These are phyloP conservation scores for Crax fasciolata DNA, from an alignment of 2,797 vertebrate species.

Conservation along the genomic window DNA sequence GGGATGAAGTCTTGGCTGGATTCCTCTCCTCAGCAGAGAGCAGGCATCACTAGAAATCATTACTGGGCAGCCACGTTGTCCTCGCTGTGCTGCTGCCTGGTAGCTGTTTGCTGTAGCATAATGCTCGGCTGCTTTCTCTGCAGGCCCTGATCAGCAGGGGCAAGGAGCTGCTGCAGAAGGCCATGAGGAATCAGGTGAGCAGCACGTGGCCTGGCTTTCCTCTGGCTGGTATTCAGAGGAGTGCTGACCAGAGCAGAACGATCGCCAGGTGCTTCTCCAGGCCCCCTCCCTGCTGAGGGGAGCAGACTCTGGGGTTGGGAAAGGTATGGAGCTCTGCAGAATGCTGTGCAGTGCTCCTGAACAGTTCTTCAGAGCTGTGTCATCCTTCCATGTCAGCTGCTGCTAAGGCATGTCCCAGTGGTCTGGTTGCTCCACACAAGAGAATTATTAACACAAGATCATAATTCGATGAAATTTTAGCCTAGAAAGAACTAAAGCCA, in stretches of 20 bases:
- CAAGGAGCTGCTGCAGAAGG: conserved; percentile 91
- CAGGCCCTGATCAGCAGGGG: conserved; percentile 89
- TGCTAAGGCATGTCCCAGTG: background rate
- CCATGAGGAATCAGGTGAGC: conserved; percentile 90
- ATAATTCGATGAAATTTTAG: background rate
- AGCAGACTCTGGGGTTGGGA: background rate
- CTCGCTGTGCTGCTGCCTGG: background rate
- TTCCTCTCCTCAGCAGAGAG: background rate
- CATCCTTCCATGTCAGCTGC: background rate
- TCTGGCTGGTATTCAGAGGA: background rate
- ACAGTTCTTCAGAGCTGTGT: background rate
- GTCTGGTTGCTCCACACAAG: background rate
- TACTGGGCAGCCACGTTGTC: background rate
- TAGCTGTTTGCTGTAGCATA: background rate
- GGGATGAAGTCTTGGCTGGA: background rate
- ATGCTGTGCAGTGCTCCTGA: background rate
- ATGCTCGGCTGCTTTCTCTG: background rate
- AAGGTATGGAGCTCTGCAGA: background rate
- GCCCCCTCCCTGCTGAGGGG: background rate
- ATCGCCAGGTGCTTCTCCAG: background rate
- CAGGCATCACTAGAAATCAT: background rate
- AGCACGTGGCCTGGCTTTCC: background rate
- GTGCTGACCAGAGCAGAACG: conserved; percentile 24
- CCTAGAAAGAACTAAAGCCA: background rate
- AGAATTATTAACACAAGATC: background rate